A percentile compares a stretch with the other conserved stretches of the same genome.
These are phyloP conservation scores for Epicauta chinensis DNA, from an alignment of 1,140 invertebrate species.

Conservation along the genomic window DNA sequence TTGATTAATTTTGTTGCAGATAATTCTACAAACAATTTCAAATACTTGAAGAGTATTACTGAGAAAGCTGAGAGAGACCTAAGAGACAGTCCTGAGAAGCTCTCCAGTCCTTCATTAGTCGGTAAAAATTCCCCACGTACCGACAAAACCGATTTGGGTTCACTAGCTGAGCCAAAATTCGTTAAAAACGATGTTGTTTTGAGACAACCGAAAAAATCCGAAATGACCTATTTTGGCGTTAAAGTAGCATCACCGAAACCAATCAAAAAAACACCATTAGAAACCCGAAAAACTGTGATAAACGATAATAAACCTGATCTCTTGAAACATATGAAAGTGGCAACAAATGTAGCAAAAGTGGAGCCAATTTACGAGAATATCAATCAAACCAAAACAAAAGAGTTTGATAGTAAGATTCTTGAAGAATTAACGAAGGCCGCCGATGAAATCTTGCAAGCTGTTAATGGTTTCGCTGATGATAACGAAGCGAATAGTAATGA, in stretches of 20 bases:
- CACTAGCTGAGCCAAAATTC: slow-evolving; percentile 10
- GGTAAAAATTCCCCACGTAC: slow-evolving; percentile 16
- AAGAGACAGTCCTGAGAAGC: slow-evolving; percentile 4
- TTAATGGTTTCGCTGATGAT: slow-evolving; percentile 49
- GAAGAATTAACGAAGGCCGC: slow-evolving; percentile 49
- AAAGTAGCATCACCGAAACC: slow-evolving; percentile 23
- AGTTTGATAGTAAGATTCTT: slow-evolving; percentile 42
- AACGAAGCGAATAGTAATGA: slow-evolving; percentile 36
- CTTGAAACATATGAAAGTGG: slow-evolving; percentile 23
- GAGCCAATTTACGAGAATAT: slow-evolving; percentile 40
- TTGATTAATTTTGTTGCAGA: too few relatives aligned
- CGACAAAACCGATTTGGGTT: slow-evolving; percentile 5
- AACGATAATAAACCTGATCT: slow-evolving; percentile 35
- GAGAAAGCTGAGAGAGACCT: too few relatives aligned
- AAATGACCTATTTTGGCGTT: slow-evolving; percentile 40
- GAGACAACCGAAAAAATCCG: slow-evolving; percentile 39
- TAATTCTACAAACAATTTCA: too few relatives aligned
- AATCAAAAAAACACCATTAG: slow-evolving; percentile 7
- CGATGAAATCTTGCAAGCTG: slow-evolving; percentile 47
- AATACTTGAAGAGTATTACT: too few relatives aligned
- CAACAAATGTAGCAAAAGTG: slow-evolving; percentile 14
- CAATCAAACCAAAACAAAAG: slow-evolving; percentile 19
- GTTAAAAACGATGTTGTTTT: slow-evolving; percentile 29
- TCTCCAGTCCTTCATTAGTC: slow-evolving; percentile 37
- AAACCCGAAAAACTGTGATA: slow-evolving; percentile 21